Evolutionary conservation across 2,888 invertebrate genomes (phyloP), one percentile per base, ranked within the genome.

Genomic region (Epistrophe eligans): DNA sequence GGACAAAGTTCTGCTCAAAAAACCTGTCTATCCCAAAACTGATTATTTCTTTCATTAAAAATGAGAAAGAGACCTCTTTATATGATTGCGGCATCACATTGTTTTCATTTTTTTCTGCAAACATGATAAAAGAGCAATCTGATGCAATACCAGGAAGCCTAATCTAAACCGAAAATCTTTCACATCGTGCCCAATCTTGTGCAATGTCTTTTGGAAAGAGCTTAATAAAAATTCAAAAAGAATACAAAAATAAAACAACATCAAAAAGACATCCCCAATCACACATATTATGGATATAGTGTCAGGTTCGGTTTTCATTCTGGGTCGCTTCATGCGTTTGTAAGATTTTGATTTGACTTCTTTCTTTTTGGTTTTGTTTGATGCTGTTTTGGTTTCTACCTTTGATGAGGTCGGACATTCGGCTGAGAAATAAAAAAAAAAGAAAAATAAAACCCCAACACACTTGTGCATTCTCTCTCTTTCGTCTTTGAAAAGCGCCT

Each of bases 351-450:
- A 32, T 58, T 58, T 58, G 17, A 58, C 17, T 58, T 35, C 6
- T 17, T 58, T 58, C 38, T 35, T 5, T 38, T 35, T 28, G 24
- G n/a, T 62, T 52, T 55, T 60, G 58, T 77, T 64, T 58, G 17
- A 45, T 74, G 45, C 52, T 58, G n/a, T 58, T 57, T 55, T 17
- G 50, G 58, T 81, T 67, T 73, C 66, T 84, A 64, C 58, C 45
- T 87, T 87, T 87, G 85, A 87, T 83, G 79, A 82, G 82, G 70
- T 79, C 71, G 73, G 74, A 71, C 55, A 79, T 79, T 76, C 84
- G 28, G 32, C 82, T 57, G 57, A 82, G 85, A 85, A 85, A 52
- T 62, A 84, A 76, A 80, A 28, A 9, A 35, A 45, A 45, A 45
- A 57, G n/a, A n/a, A n/a, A n/a, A n/a, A 1, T 8, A 64, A 24